A percentile compares a stretch with the other conserved stretches of the same genome.
phyloP scores from a whole-genome alignment of 1,140 invertebrate species.

The Ylistrum balloti region DNA sequence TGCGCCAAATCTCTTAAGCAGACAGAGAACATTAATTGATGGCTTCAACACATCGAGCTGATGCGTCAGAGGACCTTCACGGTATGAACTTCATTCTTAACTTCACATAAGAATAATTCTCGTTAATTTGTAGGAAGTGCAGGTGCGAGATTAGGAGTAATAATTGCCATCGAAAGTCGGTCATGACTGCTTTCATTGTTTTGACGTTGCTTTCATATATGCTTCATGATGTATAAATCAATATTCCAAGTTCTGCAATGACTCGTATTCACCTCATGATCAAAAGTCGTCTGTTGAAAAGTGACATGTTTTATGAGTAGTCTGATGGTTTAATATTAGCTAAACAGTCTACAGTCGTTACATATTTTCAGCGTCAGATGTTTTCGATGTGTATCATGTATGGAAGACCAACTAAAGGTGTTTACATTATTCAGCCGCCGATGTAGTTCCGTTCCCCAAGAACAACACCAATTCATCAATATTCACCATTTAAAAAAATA shows the following conservation, averaged over 20 bases:
- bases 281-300: not conserved
- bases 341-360: too few relatives aligned
- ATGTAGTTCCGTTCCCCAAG: too few relatives aligned
- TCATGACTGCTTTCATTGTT: constrained; percentile 5
- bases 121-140: not conserved
- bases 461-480: too few relatives aligned
- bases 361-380: too few relatives aligned
- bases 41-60: constrained; percentile 16
- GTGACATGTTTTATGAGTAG: not conserved
- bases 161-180: not conserved
- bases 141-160: not conserved
- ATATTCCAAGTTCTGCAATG: not conserved
- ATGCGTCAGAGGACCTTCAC: constrained; percentile 9
- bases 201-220: not conserved
- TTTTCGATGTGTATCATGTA: too few relatives aligned
- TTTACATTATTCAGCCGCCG: too few relatives aligned
- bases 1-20: not conserved
- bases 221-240: not conserved
- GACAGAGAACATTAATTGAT: not conserved
- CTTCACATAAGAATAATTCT: not conserved
- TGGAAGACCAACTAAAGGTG: too few relatives aligned
- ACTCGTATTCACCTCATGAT: too few relatives aligned
- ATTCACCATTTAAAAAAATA: too few relatives aligned
- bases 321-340: too few relatives aligned
- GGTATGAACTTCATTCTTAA: not conserved